These are phyloP conservation scores for Eira barbara DNA, from an alignment of 2,113 vertebrate genomes.

Conservation along the genomic window DNA sequence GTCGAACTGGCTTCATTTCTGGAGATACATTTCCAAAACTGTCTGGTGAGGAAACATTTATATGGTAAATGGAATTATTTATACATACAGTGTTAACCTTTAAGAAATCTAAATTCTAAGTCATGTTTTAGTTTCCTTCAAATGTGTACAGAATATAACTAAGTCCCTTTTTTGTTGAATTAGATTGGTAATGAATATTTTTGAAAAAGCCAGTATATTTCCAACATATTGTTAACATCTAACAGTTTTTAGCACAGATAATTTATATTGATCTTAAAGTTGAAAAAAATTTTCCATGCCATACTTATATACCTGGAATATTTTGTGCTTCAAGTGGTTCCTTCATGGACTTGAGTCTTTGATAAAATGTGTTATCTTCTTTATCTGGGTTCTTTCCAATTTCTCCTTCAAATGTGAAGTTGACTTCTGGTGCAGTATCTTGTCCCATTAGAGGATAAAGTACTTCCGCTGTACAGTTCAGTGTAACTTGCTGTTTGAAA, in stretches of 20 bases:
- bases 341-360: constrained; percentile 79
- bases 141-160: not conserved
- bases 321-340: constrained; percentile 82
- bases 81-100: not conserved
- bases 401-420: constrained; percentile 82
- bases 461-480: constrained; percentile 88
- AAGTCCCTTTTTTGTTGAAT: not conserved
- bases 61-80: not conserved
- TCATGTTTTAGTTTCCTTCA: constrained; percentile 31
- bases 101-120: constrained; percentile 32
- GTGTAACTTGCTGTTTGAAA: constrained; percentile 72
- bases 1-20: constrained; percentile 87
- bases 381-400: constrained; percentile 78
- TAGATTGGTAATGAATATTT: constrained; percentile 13
- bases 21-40: constrained; percentile 85
- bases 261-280: not conserved
- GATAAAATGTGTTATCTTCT: constrained; percentile 88
- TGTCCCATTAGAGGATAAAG: constrained; percentile 81
- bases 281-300: not conserved
- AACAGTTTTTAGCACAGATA: not conserved
- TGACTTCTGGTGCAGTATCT: constrained; percentile 82
- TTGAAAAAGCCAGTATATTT: constrained; percentile 7
- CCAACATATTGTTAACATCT: not conserved
- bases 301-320: constrained; percentile 88
- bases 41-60: constrained; percentile 81